A percentile compares a stretch with the other conserved stretches of the same genome.
These are phyloP conservation scores for Poecilia wingei DNA, from an alignment of 2,797 vertebrate species.

Conservation along the genomic window DNA sequence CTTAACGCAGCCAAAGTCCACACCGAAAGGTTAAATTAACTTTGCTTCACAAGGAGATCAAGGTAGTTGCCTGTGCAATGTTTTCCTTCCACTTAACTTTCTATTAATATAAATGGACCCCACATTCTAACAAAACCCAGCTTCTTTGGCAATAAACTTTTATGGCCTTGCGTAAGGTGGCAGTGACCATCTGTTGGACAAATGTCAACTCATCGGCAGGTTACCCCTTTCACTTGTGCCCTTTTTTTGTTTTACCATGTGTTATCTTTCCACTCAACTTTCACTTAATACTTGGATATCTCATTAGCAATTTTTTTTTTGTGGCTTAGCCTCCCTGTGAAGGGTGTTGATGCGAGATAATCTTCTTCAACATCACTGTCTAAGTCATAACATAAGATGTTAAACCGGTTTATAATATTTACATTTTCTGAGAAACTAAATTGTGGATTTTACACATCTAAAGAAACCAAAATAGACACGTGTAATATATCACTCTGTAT, in stretches of 20 bases:
- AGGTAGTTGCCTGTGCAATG: background rate
- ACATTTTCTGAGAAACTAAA: background rate
- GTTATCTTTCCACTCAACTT: conserved; percentile 1
- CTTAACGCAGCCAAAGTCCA: background rate
- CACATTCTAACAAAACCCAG: background rate
- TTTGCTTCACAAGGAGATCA: background rate
- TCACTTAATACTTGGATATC: background rate
- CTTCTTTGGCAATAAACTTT: background rate
- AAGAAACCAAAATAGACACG: background rate
- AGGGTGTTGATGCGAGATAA: background rate
- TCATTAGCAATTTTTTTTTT: background rate
- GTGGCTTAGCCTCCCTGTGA: background rate
- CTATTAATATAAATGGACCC: background rate
- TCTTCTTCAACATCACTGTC: background rate
- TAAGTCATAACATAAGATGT: conserved; percentile 1
- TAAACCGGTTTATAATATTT: background rate
- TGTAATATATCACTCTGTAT: background rate
- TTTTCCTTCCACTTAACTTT: background rate
- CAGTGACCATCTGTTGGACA: background rate
- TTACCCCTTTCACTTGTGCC: background rate
- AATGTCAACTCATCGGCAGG: background rate
- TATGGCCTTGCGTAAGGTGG: background rate
- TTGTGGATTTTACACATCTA: background rate
- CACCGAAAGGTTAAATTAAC: background rate
- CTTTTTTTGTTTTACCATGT: background rate